Percentiles rank a stretch among this genome's conserved stretches.
phyloP scores from a whole-genome alignment of 2,797 vertebrate genomes.

The Phataginus tricuspis region DNA sequence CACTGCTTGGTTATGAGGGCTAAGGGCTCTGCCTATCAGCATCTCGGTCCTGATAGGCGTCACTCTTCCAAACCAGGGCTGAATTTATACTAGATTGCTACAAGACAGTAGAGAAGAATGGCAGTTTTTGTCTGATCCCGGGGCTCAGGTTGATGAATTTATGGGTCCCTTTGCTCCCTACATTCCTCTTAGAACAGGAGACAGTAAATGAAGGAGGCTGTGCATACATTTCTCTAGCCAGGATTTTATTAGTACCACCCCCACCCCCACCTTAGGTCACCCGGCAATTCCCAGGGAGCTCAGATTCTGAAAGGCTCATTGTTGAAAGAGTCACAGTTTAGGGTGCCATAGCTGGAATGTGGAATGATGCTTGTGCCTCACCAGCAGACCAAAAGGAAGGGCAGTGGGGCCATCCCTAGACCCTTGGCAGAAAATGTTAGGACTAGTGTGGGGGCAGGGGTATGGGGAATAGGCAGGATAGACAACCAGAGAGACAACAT shows the following conservation, averaged over 20 bases:
- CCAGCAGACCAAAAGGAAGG: slow-evolving; percentile 57
- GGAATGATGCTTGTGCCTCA: slow-evolving; percentile 67
- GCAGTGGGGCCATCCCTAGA: slow-evolving; percentile 64
- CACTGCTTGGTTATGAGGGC: background rate
- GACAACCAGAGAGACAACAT: background rate
- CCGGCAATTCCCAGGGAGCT: background rate
- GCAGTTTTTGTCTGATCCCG: background rate
- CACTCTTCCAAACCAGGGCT: background rate
- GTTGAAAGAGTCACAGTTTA: background rate
- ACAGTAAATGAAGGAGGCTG: background rate
- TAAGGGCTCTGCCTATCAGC: background rate
- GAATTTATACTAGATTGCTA: background rate
- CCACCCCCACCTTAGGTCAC: background rate
- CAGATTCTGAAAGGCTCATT: background rate
- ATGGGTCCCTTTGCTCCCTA: background rate
- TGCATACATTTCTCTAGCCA: background rate
- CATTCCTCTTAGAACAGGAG: background rate
- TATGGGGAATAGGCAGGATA: background rate
- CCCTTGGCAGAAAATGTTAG: slow-evolving; percentile 56
- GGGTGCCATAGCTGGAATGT: slow-evolving; percentile 55
- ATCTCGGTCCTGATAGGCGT: background rate
- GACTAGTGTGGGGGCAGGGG: background rate
- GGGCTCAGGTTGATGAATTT: background rate
- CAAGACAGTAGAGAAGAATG: background rate
- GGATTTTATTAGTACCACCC: too few species aligned